A percentile compares a stretch with the other conserved stretches of the same genome.
Conservation (phyloP, 2,888 invertebrate genomes). For the Cactoblastis cactorum region DNA sequence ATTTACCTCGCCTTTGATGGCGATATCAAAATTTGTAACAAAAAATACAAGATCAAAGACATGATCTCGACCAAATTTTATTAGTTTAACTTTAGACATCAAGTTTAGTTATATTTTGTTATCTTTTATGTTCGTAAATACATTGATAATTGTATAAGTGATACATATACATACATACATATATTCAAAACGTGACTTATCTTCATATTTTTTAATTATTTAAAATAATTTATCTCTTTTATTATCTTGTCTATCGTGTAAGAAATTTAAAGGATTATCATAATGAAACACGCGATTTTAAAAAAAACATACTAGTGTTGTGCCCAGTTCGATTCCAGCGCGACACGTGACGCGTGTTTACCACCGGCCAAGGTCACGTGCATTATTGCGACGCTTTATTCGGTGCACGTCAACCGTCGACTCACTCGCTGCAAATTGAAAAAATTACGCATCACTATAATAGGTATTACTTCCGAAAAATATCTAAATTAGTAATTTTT, state of each 20-base stretch:
- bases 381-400: slow-evolving; percentile 45
- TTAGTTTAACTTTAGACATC: background rate
- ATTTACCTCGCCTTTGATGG: background rate
- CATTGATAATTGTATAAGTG: background rate
- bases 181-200: background rate
- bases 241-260: background rate
- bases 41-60: background rate
- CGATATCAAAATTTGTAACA: background rate
- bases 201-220: background rate
- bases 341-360: slow-evolving; percentile 70
- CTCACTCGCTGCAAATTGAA: slow-evolving; percentile 29
- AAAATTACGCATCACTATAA: slow-evolving; percentile 23
- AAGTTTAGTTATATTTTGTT: background rate
- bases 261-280: slow-evolving; percentile 6
- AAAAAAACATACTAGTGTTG: background rate
- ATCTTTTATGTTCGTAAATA: background rate
- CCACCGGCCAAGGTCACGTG: slow-evolving; percentile 58
- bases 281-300: slow-evolving; percentile 4
- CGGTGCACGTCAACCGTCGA: slow-evolving; percentile 39
- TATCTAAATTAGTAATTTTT: background rate
- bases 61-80: background rate
- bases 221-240: background rate
- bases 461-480: background rate
- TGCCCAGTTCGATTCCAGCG: slow-evolving; percentile 23
- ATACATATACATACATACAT: too few relatives aligned